Evolutionary conservation across 2,888 invertebrate species (phyloP), one percentile per base, ranked within the genome.

Genomic region (Drosophila buzzatii): DNA sequence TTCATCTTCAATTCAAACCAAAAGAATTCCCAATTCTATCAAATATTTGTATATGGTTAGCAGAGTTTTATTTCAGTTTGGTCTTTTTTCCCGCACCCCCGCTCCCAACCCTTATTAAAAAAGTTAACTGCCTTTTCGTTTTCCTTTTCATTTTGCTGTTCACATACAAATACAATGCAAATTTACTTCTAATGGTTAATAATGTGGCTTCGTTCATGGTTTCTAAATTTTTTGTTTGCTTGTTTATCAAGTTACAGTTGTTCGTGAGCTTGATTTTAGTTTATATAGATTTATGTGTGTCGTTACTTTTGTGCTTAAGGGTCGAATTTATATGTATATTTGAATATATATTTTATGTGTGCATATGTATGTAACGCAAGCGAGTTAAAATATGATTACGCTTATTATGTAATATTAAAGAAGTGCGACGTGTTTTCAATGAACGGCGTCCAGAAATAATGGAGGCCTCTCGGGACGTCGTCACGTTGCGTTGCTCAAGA

Each of bases 161-260:
- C 70, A 89, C 91, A 91, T 91, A 91, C 86, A 91, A 89, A 88
- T 91, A 89, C 82, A 90, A 70, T 77, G 82, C 78, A 81, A 87
- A 82, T 83, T 88, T 91, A 89, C 76, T 89, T 86, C 81, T 90
- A 79, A 82, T 76, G 41, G 51, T 67, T 67, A 61, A 62, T 62
- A 81, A 60, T 53, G 53, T 60, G 61, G 44, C 41, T 41, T 59
- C 74, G 63, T 67, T 65, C 78, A 79, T 79, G 57, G 42, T 73
- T 31, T 31, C 49, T 16, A 9, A 27, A 8, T 27, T 45, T 23
- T 7, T 45, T 8, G 8, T 27, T 14, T 20, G 2, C 20, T 45
- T 47, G 8, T 63, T 52, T 70, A 65, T 79, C 44, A 59, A 64
- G 57, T 49, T 69, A 45, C 57, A 56, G 39, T 73, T 78, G 67